Percentiles rank a stretch among this genome's conserved stretches.
Conservation (phyloP, 2,797 vertebrate species). For the Ctenochaetus hawaiiensis region DNA sequence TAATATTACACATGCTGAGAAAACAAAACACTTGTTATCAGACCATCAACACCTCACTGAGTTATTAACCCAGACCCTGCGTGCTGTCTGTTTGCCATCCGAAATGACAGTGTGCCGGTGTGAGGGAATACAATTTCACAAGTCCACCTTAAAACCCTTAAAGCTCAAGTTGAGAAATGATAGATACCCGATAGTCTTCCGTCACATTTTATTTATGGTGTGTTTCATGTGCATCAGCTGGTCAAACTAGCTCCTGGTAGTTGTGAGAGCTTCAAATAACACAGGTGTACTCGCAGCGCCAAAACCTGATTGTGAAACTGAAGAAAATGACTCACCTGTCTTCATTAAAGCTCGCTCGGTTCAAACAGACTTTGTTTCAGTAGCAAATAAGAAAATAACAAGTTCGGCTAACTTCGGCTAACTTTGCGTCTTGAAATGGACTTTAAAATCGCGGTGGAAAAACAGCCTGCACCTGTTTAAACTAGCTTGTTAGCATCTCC, state of each 20-base stretch:
- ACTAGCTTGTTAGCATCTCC: conserved; percentile 5
- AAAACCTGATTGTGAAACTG: conserved; percentile 18
- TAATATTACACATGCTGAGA: neutral
- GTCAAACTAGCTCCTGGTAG: neutral
- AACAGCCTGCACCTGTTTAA: conserved; percentile 50
- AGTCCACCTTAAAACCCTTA: neutral
- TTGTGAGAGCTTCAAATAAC: neutral
- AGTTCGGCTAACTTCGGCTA: conserved; percentile 38
- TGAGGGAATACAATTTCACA: neutral
- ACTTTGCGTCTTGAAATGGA: fast-evolving
- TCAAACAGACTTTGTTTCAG: fast-evolving
- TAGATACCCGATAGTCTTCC: neutral
- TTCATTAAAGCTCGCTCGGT: neutral
- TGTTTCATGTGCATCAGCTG: neutral
- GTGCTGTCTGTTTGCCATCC: neutral
- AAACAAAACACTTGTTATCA: conserved; percentile 1
- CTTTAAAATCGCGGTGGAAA: neutral
- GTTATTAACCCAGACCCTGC: neutral
- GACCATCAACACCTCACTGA: neutral
- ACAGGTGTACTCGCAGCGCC: conserved; percentile 1
- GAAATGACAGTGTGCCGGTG: no score
- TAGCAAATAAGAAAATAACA: fast-evolving
- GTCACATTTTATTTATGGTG: neutral
- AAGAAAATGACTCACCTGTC: neutral
- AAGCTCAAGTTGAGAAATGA: neutral